Conservation (phyloP, 2,888 invertebrate species). For the Rhingia rostrata region DNA sequence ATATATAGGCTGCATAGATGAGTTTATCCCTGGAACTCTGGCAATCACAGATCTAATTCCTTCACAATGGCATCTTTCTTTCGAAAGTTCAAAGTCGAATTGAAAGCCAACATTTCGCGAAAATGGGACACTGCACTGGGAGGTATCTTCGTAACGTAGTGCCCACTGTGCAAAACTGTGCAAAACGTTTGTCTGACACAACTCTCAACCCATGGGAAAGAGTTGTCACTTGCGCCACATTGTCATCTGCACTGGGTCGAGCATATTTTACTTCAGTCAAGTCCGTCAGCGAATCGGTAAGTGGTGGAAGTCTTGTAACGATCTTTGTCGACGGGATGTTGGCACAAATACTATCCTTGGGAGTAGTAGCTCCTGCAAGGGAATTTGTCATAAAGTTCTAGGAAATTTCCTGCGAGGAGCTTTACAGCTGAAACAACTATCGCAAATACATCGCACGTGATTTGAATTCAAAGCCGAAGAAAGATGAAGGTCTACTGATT, state of each 20-base stretch:
- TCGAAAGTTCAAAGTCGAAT: conserved; percentile 90
- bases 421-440: conserved; percentile 71
- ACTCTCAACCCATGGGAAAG: conserved; percentile 95
- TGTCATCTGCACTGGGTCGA: conserved; percentile 87
- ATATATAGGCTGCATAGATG: conserved; percentile 98
- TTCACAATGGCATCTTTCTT: conserved; percentile 92
- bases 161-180: conserved; percentile 98
- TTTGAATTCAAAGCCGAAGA: conserved; percentile 21
- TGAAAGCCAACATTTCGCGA: conserved; percentile 97
- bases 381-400: conserved; percentile 79
- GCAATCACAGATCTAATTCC: conserved; percentile 97
- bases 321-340: conserved; percentile 84
- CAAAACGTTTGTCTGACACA: conserved; percentile 97
- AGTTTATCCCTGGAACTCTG: conserved; percentile 98
- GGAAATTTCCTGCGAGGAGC: conserved; percentile 74
- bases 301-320: conserved; percentile 89
- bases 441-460: conserved; percentile 74
- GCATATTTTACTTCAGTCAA: conserved; percentile 91
- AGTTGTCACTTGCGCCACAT: conserved; percentile 93
- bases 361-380: conserved; percentile 77
- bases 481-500: conserved; percentile 5
- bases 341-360: conserved; percentile 76
- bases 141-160: conserved; percentile 97
- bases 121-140: conserved; percentile 99
- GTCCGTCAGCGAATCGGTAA: conserved; percentile 87